These are phyloP conservation scores for Ryuthela nishihirai DNA, from an alignment of 2,888 invertebrate genomes.

Conservation along the genomic window DNA sequence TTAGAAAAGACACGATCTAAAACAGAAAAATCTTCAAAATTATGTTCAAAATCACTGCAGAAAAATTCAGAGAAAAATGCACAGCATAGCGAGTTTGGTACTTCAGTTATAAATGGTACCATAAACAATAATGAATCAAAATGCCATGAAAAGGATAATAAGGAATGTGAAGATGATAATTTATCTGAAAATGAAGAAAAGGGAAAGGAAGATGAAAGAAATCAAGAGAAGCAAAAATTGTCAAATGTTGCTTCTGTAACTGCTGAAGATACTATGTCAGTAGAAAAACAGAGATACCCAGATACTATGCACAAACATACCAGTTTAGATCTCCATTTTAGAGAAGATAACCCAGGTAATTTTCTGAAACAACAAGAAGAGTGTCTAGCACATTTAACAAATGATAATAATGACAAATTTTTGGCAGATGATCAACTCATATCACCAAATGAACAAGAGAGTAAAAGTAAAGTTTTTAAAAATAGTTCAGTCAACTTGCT, in stretches of 20 bases:
- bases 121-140: neutral
- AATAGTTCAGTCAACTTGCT: no score
- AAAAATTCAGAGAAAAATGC: slow-evolving; percentile 7
- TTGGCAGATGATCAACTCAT: no score
- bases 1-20: neutral
- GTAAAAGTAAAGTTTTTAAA: no score
- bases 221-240: slow-evolving; percentile 24
- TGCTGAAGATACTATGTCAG: neutral
- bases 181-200: slow-evolving; percentile 28
- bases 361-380: no score
- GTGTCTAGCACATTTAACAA: no score
- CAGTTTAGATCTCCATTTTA: neutral
- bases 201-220: slow-evolving; percentile 31
- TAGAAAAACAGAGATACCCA: neutral
- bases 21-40: slow-evolving; percentile 6
- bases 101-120: neutral
- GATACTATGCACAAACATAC: no score
- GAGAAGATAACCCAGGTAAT: neutral
- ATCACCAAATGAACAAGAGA: no score
- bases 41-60: slow-evolving; percentile 2
- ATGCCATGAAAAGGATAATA: slow-evolving; percentile 1
- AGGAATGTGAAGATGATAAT: slow-evolving; percentile 15
- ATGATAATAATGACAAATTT: no score
- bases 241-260: neutral
- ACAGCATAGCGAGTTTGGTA: slow-evolving; percentile 2